Evolutionary conservation across 2,888 invertebrate genomes (phyloP).

Genomic region (Andrena hattorfiana): DNA sequence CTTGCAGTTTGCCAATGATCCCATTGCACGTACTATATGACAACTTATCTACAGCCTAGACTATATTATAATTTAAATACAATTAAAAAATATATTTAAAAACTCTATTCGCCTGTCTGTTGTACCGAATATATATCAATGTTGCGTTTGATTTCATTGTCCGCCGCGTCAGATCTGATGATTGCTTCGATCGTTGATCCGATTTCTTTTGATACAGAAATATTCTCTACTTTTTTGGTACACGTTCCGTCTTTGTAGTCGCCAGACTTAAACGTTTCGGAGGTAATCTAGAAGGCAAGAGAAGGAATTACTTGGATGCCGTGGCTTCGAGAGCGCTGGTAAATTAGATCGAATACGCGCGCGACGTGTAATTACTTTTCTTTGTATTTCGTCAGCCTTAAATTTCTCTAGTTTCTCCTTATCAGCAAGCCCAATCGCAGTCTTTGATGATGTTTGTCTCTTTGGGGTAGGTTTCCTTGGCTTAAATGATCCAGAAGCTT

Average conservation of each 20-base stretch:
- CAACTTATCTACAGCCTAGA: constrained; percentile 66
- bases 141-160: constrained; percentile 71
- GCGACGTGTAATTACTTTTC: constrained; percentile 65
- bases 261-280: constrained; percentile 63
- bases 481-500: constrained; percentile 82
- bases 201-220: constrained; percentile 68
- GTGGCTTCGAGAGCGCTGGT: not conserved
- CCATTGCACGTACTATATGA: constrained; percentile 75
- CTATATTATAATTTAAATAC: constrained; percentile 73
- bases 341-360: not conserved
- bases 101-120: constrained; percentile 69
- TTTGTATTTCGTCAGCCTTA: constrained; percentile 77
- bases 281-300: constrained; percentile 64
- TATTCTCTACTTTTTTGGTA: constrained; percentile 67
- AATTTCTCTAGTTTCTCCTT: constrained; percentile 79
- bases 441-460: constrained; percentile 79
- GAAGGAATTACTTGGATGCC: not conserved
- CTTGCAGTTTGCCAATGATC: constrained; percentile 72
- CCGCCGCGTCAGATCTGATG: constrained; percentile 69
- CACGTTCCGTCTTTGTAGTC: constrained; percentile 67
- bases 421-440: constrained; percentile 73
- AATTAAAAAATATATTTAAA: constrained; percentile 74
- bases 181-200: constrained; percentile 69
- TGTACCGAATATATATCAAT: constrained; percentile 69
- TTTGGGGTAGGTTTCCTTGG: constrained; percentile 82